Evolutionary conservation across 2,888 invertebrate species (phyloP), one percentile per base, ranked within the genome.

Genomic region (Blastobasis lacticolella): DNA sequence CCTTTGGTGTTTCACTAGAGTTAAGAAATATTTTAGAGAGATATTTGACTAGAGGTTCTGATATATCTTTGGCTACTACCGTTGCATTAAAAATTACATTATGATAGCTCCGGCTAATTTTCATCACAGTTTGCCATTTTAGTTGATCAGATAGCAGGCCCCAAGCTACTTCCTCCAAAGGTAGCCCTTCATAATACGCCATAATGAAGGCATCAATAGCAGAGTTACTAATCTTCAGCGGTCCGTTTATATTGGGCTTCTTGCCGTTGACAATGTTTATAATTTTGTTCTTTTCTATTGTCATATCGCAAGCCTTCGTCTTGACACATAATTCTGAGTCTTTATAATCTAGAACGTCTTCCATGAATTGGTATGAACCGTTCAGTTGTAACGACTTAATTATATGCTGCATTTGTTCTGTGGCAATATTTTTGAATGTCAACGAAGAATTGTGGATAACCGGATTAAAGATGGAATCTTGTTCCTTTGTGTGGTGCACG

Each of bases 131-230:
- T 5, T 66, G 42, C 86, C 86, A 87, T 4, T 72, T 56, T 0
- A 63, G 55, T 4, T 46, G 46, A 5, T 62, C 61, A 4, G 55
- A 52, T 9, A 86, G 52, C 5, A 61, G 54, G 1, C 84, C 86
- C 87, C 87, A 88, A 1, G 82, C 87, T 5, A 86, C 80, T n/a
- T 78, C 54, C 0, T 66, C 52, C 0, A 53, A 38, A 0, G 74
- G 57, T n/a, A 84, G 71, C 0, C 82, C 86, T 63, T 83, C 73
- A 59, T 84, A 87, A 54, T 80, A 78, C 48, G 81, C 74, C 86
- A 86, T 87, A 5, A 81, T 60, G 57, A 88, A 86, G 0, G 82
- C 76, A 61, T 88, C 86, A 0, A 81, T 66, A 0, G 69, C 82
- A 0, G 77, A 77, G 50, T 85, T 85, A 5, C 75, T 67, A 5